These are phyloP conservation scores for Itoplectis maculator DNA, from an alignment of 2,888 invertebrate genomes.

Conservation along the genomic window DNA sequence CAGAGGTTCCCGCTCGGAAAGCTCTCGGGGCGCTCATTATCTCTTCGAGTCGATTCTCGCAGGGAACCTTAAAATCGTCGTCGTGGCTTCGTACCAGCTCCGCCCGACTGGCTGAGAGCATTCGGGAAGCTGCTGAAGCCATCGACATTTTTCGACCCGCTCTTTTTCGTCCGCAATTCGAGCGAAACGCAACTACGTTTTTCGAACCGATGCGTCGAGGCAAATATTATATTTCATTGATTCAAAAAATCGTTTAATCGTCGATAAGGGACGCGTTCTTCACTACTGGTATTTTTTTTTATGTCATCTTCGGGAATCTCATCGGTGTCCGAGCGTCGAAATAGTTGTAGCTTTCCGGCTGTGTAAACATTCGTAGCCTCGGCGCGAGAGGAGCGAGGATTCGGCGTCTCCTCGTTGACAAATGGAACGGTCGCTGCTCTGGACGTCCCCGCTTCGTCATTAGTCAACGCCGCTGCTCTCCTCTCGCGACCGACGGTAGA, in stretches of 20 bases:
- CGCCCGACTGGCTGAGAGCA: not conserved
- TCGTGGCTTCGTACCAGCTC: not conserved
- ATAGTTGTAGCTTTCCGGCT: not conserved
- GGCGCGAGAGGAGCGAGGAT: not conserved
- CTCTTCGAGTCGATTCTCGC: constrained; percentile 39
- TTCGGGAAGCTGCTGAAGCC: not conserved
- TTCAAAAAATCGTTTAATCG: too few species aligned
- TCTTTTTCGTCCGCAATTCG: not conserved
- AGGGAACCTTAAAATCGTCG: constrained; percentile 1
- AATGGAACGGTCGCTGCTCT: constrained; percentile 43
- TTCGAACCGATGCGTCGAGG: too few species aligned
- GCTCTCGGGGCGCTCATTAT: constrained; percentile 58
- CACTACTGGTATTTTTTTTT: too few species aligned
- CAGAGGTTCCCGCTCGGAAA: constrained; percentile 36
- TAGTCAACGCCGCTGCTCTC: constrained; percentile 41
- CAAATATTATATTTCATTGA: too few species aligned
- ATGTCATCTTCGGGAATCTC: not conserved
- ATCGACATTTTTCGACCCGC: not conserved
- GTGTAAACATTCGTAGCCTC: not conserved
- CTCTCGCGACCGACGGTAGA: constrained; percentile 26
- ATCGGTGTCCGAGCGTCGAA: not conserved
- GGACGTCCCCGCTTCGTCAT: constrained; percentile 54
- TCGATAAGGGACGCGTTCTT: too few species aligned
- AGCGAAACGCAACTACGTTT: too few species aligned
- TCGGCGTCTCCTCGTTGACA: constrained; percentile 29